Conservation (phyloP, 2,113 vertebrate species). For the Ageneiosus marmoratus region DNA sequence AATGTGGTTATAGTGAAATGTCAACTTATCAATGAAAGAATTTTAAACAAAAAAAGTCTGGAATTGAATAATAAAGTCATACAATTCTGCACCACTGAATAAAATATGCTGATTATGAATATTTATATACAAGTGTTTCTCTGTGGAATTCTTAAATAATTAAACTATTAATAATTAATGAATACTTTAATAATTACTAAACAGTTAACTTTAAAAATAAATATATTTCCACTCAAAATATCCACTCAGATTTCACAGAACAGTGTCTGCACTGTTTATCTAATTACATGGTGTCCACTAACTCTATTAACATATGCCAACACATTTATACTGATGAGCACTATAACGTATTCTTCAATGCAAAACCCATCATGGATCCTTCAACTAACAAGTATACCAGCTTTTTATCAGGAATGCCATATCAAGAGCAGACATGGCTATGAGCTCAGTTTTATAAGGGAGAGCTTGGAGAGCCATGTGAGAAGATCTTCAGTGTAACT, state of each 20-base stretch:
- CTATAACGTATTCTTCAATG: background rate
- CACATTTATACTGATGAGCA: background rate
- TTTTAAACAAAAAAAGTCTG: background rate
- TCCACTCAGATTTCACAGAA: background rate
- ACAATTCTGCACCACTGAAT: background rate
- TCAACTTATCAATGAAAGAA: background rate
- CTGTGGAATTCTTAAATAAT: too few species aligned
- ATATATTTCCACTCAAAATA: background rate
- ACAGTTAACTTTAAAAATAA: too few species aligned
- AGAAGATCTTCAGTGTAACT: conserved; percentile 22
- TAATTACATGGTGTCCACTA: background rate
- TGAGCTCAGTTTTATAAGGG: conserved; percentile 22
- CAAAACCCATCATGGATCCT: background rate
- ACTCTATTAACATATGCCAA: background rate
- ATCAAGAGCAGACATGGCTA: conserved; percentile 7
- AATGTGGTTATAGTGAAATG: background rate
- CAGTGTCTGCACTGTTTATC: background rate
- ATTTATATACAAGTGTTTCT: background rate
- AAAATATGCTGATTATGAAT: background rate
- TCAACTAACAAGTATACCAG: background rate
- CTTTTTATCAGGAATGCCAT: conserved; percentile 7
- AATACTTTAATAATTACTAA: too few species aligned
- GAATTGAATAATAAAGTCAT: background rate
- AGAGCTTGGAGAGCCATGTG: conserved; percentile 23
- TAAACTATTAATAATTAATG: too few species aligned